Evolutionary conservation across 2,113 vertebrate genomes (phyloP).

Genomic region (Atrichornis clamosus): DNA sequence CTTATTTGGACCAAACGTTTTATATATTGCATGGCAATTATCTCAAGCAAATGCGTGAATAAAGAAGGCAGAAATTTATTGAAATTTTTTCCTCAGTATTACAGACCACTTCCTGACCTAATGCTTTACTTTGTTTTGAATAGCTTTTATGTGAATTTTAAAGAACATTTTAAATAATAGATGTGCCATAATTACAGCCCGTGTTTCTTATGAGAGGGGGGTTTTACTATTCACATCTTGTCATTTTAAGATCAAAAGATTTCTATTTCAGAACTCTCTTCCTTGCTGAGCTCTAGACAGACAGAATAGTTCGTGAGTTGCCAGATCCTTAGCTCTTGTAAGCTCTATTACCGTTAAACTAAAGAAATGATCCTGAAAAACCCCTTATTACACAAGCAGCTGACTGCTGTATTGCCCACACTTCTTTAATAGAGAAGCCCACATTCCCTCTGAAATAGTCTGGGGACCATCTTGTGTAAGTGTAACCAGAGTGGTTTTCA

Average conservation of each 20-base stretch:
- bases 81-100: neutral
- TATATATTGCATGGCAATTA: neutral
- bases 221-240: constrained; percentile 56
- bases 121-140: constrained; percentile 23
- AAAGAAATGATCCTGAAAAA: constrained; percentile 12
- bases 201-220: constrained; percentile 40
- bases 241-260: constrained; percentile 58
- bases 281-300: constrained; percentile 45
- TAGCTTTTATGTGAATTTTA: constrained; percentile 25
- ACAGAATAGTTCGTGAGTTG: neutral
- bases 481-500: neutral
- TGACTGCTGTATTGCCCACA: neutral
- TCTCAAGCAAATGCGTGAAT: neutral
- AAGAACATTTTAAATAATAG: constrained; percentile 52
- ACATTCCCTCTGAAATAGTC: neutral
- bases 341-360: neutral
- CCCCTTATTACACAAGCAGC: neutral
- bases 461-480: neutral
- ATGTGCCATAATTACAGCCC: constrained; percentile 54
- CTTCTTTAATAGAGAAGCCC: neutral
- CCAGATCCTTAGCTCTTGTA: neutral
- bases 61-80: neutral
- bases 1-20: neutral
- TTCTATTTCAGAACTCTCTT: constrained; percentile 52
- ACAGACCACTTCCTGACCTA: neutral